These are phyloP conservation scores for Cladopsammia gracilis DNA, from an alignment of 64 coral and sea anemone species.

Conservation along the genomic window DNA sequence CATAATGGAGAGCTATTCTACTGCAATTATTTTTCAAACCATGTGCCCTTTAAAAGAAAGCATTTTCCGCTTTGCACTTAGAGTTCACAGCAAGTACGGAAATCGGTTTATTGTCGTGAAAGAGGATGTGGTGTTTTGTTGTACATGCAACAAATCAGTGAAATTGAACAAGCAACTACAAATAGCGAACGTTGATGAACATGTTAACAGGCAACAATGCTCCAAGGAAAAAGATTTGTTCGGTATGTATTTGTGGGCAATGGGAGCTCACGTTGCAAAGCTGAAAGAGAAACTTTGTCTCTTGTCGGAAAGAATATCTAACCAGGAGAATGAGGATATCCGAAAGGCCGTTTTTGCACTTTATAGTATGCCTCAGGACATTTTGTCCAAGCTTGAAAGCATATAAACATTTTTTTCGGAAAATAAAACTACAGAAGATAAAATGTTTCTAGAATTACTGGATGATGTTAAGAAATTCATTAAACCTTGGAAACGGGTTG, in stretches of 20 bases:
- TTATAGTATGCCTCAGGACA: slow-evolving; percentile 2
- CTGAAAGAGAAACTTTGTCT: slow-evolving; percentile 24
- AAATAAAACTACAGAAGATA: not conserved
- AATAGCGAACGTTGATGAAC: slow-evolving; percentile 29
- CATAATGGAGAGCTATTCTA: slow-evolving; percentile 1
- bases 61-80: slow-evolving; percentile 16
- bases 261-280: not conserved
- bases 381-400: slow-evolving; percentile 13
- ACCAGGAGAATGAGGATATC: not conserved
- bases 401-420: slow-evolving; percentile 1
- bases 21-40: slow-evolving; percentile 41
- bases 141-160: slow-evolving; percentile 12
- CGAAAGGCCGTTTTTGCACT: not conserved
- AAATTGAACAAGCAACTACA: slow-evolving; percentile 39
- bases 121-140: slow-evolving; percentile 33
- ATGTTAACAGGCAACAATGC: slow-evolving; percentile 38
- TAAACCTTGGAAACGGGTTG: slow-evolving; percentile 20
- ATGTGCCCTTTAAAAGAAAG: not conserved
- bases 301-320: not conserved
- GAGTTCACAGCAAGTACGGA: slow-evolving; percentile 40
- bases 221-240: slow-evolving; percentile 24
- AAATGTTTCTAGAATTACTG: slow-evolving; percentile 24
- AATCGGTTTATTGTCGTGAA: slow-evolving; percentile 10
- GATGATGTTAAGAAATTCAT: slow-evolving; percentile 29
- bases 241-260: slow-evolving; percentile 31